Conservation (phyloP, 2,888 invertebrate genomes). For the Cepaea hortensis region DNA sequence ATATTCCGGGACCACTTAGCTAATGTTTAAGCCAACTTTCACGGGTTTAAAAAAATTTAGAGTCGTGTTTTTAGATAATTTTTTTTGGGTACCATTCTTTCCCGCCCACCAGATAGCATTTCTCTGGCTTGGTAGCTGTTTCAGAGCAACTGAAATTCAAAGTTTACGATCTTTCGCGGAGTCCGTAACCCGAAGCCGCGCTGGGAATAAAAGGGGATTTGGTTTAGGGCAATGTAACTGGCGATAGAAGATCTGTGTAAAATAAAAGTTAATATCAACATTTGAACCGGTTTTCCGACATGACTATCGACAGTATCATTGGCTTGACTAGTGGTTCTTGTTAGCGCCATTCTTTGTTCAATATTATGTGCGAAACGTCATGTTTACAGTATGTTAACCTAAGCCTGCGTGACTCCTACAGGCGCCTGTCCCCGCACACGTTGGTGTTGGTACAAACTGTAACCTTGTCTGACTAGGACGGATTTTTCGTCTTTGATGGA, state of each 20-base stretch:
- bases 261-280: background rate
- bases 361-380: no score
- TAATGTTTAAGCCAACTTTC: background rate
- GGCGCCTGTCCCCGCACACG: no score
- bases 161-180: conserved; percentile 4
- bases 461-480: no score
- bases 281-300: background rate
- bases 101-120: background rate
- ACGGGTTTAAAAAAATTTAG: background rate
- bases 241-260: background rate
- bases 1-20: background rate
- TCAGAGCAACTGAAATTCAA: background rate
- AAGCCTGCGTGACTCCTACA: no score
- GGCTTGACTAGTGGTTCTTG: background rate
- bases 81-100: background rate
- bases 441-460: no score
- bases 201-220: background rate
- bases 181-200: background rate
- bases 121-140: background rate
- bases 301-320: background rate
- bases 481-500: no score
- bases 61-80: background rate
- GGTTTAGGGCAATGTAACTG: background rate
- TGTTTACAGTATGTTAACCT: no score
- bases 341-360: background rate